Evolutionary conservation across 2,888 invertebrate genomes (phyloP).

Genomic region (Drosophila macrothrix): DNA sequence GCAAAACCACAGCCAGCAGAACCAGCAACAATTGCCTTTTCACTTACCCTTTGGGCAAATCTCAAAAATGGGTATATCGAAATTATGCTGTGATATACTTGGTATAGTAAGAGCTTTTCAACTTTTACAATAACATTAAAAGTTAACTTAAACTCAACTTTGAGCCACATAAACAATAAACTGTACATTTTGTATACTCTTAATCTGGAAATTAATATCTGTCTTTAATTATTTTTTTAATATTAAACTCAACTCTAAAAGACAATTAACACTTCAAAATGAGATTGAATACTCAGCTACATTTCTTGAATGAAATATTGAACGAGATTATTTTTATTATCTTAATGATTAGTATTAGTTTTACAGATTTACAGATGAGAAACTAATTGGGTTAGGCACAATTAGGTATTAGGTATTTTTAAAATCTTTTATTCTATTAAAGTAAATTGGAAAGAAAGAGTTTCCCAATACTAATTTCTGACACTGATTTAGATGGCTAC

Average conservation of each 20-base stretch:
- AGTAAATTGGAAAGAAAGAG: too few relatives aligned
- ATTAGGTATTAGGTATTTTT: too few relatives aligned
- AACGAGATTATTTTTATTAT: neutral
- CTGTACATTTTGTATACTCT: neutral
- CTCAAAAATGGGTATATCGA: constrained; percentile 12
- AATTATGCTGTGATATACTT: neutral
- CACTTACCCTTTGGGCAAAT: constrained; percentile 8
- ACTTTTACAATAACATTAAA: neutral
- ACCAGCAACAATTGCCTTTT: constrained; percentile 47
- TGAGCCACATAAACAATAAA: neutral
- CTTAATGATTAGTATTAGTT: neutral
- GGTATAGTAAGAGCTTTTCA: neutral
- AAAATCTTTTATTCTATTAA: too few relatives aligned
- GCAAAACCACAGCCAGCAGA: constrained; percentile 27
- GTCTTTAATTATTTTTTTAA: neutral
- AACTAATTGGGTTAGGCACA: neutral
- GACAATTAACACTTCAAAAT: neutral
- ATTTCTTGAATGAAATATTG: neutral
- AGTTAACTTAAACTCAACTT: neutral
- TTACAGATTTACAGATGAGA: too few relatives aligned
- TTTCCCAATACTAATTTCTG: neutral
- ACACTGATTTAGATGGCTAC: neutral
- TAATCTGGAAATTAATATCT: neutral
- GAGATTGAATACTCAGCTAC: neutral
- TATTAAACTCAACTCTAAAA: neutral